phyloP scores from a whole-genome alignment of 2,113 vertebrate species.

The Mandrillus leucophaeus region DNA sequence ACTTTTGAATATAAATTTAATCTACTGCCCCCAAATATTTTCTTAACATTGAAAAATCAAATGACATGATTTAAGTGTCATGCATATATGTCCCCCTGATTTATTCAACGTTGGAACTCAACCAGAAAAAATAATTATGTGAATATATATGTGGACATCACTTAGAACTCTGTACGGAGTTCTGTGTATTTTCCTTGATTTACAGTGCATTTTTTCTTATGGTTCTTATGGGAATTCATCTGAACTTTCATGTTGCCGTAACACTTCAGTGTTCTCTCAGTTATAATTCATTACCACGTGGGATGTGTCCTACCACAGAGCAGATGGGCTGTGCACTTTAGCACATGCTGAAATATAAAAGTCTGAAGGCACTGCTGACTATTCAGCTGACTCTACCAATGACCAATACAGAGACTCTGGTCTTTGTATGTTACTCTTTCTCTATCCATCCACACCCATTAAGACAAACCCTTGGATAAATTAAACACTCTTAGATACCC shows the following conservation, averaged over 20 bases:
- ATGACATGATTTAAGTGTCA: constrained; percentile 20
- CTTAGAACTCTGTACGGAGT: not conserved
- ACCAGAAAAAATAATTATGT: constrained; percentile 25
- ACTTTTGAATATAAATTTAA: constrained; percentile 48
- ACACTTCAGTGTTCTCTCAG: not conserved
- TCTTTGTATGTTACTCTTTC: not conserved
- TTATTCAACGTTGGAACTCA: constrained; percentile 34
- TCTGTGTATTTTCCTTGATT: not conserved
- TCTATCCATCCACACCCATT: not conserved
- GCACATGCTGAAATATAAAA: not conserved
- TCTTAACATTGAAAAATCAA: constrained; percentile 30
- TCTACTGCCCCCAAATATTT: not conserved
- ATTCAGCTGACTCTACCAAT: not conserved
- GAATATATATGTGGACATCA: not conserved
- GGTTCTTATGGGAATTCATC: not conserved
- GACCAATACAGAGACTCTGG: not conserved
- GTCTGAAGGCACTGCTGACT: not conserved
- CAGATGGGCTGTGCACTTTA: not conserved
- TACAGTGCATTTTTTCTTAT: not conserved
- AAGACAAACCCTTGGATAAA: not conserved
- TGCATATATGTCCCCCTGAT: not conserved
- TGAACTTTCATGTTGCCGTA: not conserved
- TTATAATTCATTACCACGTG: not conserved
- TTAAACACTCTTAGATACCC: not conserved
- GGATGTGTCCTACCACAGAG: not conserved